These are phyloP conservation scores for Procavia capensis DNA, from an alignment of 2,113 vertebrate species.

Conservation along the genomic window DNA sequence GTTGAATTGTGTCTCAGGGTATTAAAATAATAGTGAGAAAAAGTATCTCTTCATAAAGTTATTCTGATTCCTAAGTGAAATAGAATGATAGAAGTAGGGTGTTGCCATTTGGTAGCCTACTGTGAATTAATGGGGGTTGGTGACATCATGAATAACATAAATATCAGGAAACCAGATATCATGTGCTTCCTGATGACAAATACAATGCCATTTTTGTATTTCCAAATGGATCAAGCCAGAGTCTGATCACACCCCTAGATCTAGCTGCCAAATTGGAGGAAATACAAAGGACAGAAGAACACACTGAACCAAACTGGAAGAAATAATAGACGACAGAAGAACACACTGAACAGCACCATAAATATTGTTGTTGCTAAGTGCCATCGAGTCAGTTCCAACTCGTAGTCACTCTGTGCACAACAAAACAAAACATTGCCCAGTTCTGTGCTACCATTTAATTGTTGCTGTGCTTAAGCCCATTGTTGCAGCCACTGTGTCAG, in stretches of 20 bases:
- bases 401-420: too few relatives aligned
- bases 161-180: background rate
- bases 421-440: too few relatives aligned
- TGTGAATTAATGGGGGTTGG: background rate
- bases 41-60: background rate
- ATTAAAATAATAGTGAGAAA: background rate
- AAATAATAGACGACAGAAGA: too few relatives aligned
- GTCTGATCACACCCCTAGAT: background rate
- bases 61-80: background rate
- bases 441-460: too few relatives aligned
- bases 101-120: background rate
- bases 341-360: background rate
- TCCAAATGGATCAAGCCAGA: background rate
- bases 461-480: too few relatives aligned
- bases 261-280: too few relatives aligned
- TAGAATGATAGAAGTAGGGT: background rate
- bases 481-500: too few relatives aligned
- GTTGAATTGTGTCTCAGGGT: background rate
- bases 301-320: background rate
- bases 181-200: background rate
- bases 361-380: too few relatives aligned
- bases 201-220: background rate
- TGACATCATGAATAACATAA: background rate
- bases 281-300: too few relatives aligned
- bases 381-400: too few relatives aligned